Percentiles rank a stretch among this genome's conserved stretches.
These are phyloP conservation scores for Melanophora roralis DNA, from an alignment of 2,888 invertebrate species.

Conservation along the genomic window DNA sequence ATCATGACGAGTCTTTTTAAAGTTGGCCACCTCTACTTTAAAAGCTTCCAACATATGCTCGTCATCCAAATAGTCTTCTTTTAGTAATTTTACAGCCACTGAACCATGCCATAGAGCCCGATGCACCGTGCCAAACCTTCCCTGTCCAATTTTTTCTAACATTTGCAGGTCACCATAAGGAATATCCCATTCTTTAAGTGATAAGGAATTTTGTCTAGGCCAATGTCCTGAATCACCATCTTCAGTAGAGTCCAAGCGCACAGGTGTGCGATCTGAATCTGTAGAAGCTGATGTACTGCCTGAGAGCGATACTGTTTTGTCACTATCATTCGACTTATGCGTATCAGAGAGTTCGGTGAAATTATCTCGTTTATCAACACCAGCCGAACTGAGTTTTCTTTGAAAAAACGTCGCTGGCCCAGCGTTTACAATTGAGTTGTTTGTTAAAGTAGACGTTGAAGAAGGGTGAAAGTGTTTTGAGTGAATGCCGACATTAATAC, in stretches of 20 bases:
- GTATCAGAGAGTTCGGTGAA: slow-evolving; percentile 78
- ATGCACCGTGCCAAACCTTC: slow-evolving; percentile 96
- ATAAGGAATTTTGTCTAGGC: slow-evolving; percentile 91
- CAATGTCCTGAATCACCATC: slow-evolving; percentile 85
- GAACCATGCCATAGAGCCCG: slow-evolving; percentile 98
- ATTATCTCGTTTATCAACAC: slow-evolving; percentile 71
- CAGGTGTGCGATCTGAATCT: slow-evolving; percentile 89
- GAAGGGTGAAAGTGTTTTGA: slow-evolving; percentile 38
- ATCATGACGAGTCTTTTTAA: slow-evolving; percentile 98
- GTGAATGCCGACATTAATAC: slow-evolving; percentile 59
- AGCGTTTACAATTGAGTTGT: slow-evolving; percentile 63
- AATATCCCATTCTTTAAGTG: slow-evolving; percentile 98
- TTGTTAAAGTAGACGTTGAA: slow-evolving; percentile 38
- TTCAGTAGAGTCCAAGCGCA: slow-evolving; percentile 86
- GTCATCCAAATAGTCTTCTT: slow-evolving; percentile 93
- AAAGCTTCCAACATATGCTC: slow-evolving; percentile 95
- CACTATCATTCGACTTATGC: slow-evolving; percentile 82
- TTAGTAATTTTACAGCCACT: slow-evolving; percentile 96
- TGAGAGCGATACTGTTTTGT: slow-evolving; percentile 84
- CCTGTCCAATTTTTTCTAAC: slow-evolving; percentile 91
- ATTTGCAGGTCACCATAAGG: slow-evolving; percentile 95
- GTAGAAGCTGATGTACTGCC: slow-evolving; percentile 84
- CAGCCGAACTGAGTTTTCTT: slow-evolving; percentile 78
- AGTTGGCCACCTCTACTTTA: slow-evolving; percentile 95
- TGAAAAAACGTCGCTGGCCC: slow-evolving; percentile 72